Percentiles rank a stretch among this genome's conserved stretches.
These are phyloP conservation scores for Allygus modestus DNA, from an alignment of 2,888 invertebrate genomes.

Conservation along the genomic window DNA sequence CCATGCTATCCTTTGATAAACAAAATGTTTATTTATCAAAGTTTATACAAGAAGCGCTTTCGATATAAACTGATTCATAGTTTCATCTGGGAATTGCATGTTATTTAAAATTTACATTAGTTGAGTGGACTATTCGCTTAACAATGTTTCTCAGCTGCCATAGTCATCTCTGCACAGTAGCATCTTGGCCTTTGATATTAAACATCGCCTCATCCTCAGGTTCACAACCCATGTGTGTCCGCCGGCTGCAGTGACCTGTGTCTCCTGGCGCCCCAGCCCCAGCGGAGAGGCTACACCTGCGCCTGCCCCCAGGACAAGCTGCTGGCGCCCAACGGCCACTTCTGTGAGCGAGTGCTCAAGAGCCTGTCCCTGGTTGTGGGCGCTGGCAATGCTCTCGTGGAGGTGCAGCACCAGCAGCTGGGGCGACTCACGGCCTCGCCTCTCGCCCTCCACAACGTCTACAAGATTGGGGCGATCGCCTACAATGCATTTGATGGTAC, in stretches of 20 bases:
- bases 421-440: conserved; percentile 75
- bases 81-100: no score
- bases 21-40: no score
- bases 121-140: no score
- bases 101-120: no score
- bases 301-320: conserved; percentile 87
- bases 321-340: conserved; percentile 77
- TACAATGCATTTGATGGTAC: conserved; percentile 78
- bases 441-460: conserved; percentile 73
- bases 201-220: neutral
- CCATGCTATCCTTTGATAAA: no score
- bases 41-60: no score
- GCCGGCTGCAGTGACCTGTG: conserved; percentile 88
- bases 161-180: no score
- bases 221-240: conserved; percentile 79
- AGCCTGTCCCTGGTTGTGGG: conserved; percentile 79
- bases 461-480: conserved; percentile 66
- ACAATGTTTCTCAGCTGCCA: no score
- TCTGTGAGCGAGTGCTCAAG: conserved; percentile 77
- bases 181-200: no score
- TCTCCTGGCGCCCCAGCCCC: conserved; percentile 79
- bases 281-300: conserved; percentile 77
- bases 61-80: no score
- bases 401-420: conserved; percentile 81
- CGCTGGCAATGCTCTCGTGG: conserved; percentile 78